A percentile compares a stretch with the other conserved stretches of the same genome.
Evolutionary conservation across 2,888 invertebrate species (phyloP).

Genomic region (Leucoma salicis): DNA sequence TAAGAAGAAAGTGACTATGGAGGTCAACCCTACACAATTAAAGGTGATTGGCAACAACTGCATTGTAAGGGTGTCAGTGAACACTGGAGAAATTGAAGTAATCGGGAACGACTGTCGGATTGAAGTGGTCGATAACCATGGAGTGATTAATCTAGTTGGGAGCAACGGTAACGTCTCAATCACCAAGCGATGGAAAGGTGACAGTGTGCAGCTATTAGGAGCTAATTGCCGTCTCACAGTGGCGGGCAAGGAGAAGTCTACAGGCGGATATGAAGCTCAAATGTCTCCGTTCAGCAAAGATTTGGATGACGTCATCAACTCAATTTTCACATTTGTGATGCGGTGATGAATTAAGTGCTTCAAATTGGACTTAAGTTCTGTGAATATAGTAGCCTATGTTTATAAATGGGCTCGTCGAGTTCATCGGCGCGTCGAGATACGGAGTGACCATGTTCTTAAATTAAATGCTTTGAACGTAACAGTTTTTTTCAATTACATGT

Average conservation of each 20-base stretch:
- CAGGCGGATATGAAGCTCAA: conserved; percentile 62
- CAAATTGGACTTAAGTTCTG: conserved; percentile 33
- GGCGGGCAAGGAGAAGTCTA: conserved; percentile 60
- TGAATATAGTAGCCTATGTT: conserved; percentile 29
- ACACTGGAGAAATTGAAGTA: conserved; percentile 72
- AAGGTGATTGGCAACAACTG: conserved; percentile 73
- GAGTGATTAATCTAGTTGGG: conserved; percentile 66
- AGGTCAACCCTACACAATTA: conserved; percentile 57
- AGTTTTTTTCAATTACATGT: not conserved
- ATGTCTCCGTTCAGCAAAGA: conserved; percentile 75
- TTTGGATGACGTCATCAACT: conserved; percentile 73
- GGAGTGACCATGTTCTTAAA: conserved; percentile 9
- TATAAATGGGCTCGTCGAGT: conserved; percentile 5
- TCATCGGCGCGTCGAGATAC: conserved; percentile 1
- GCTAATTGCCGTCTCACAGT: conserved; percentile 60
- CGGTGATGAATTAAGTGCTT: conserved; percentile 49
- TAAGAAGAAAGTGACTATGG: conserved; percentile 78
- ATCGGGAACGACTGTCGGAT: conserved; percentile 71
- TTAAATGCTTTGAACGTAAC: conserved; percentile 1
- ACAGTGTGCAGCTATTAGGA: conserved; percentile 63
- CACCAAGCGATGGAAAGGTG: conserved; percentile 58
- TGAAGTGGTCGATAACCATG: conserved; percentile 64
- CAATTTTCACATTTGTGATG: conserved; percentile 74
- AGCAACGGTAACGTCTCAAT: conserved; percentile 61
- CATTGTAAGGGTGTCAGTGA: conserved; percentile 58